These are phyloP conservation scores for Paralvinella palmiformis DNA, from an alignment of 1,140 invertebrate species.

Conservation along the genomic window DNA sequence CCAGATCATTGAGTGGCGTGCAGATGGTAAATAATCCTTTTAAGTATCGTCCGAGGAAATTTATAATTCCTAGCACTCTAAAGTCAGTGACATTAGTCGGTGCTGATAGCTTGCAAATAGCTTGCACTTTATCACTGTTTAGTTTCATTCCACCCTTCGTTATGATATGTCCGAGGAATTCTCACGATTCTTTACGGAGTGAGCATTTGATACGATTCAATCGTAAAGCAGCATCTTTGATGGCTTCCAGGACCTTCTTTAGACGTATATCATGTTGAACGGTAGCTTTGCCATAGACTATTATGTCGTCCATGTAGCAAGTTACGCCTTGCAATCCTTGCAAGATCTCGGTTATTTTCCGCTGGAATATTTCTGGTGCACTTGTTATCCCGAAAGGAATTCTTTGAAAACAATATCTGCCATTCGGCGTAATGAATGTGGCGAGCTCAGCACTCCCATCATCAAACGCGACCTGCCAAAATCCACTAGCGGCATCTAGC, in stretches of 20 bases:
- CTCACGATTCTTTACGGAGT: neutral
- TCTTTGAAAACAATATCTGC: neutral
- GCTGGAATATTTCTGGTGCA: neutral
- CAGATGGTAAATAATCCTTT: neutral
- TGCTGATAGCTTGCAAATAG: neutral
- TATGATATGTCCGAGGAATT: neutral
- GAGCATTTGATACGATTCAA: neutral
- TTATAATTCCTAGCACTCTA: slow-evolving; percentile 14
- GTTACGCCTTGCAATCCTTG: too few species aligned
- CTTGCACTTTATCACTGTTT: neutral
- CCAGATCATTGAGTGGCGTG: slow-evolving; percentile 4
- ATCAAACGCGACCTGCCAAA: neutral
- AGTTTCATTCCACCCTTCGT: neutral
- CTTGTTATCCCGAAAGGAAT: slow-evolving; percentile 2
- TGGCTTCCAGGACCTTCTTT: neutral
- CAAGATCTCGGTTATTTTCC: neutral
- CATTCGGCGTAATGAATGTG: neutral
- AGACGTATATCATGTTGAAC: neutral
- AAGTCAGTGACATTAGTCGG: neutral
- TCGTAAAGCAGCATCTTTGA: neutral
- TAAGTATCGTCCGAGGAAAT: slow-evolving; percentile 15
- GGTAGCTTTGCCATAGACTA: neutral
- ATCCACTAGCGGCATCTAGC: slow-evolving; percentile 8
- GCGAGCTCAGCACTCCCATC: neutral
- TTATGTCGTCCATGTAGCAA: too few species aligned